Percentiles rank a stretch among this genome's conserved stretches.
phyloP scores from a whole-genome alignment of 1,140 invertebrate species.

The Bombus huntii region DNA sequence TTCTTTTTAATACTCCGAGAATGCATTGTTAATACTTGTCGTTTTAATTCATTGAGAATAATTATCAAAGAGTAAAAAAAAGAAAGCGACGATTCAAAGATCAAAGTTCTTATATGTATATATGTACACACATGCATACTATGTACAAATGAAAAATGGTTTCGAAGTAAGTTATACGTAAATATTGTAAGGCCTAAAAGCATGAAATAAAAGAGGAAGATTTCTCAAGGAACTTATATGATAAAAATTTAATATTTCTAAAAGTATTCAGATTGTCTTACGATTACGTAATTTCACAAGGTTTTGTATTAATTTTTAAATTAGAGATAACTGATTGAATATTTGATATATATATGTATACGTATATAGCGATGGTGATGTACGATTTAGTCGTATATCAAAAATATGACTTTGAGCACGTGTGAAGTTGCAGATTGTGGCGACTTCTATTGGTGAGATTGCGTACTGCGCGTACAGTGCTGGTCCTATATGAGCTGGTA shows the following conservation, averaged over 20 bases:
- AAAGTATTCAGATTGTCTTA: background rate
- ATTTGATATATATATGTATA: background rate
- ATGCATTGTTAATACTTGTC: background rate
- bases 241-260: background rate
- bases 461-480: constrained; percentile 19
- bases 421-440: constrained; percentile 35
- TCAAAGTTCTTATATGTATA: background rate
- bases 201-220: background rate
- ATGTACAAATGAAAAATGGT: background rate
- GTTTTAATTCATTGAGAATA: constrained; percentile 8
- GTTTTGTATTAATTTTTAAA: background rate
- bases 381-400: background rate
- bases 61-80: background rate
- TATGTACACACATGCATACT: background rate
- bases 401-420: background rate
- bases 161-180: background rate
- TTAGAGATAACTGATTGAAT: background rate
- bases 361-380: background rate
- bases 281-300: background rate
- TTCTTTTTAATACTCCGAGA: background rate
- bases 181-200: background rate
- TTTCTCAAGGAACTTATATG: background rate
- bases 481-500: constrained; percentile 27
- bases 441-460: constrained; percentile 55
- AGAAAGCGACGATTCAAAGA: background rate